phyloP scores from a whole-genome alignment of 1,140 invertebrate genomes.

The Trichoplusia ni region DNA sequence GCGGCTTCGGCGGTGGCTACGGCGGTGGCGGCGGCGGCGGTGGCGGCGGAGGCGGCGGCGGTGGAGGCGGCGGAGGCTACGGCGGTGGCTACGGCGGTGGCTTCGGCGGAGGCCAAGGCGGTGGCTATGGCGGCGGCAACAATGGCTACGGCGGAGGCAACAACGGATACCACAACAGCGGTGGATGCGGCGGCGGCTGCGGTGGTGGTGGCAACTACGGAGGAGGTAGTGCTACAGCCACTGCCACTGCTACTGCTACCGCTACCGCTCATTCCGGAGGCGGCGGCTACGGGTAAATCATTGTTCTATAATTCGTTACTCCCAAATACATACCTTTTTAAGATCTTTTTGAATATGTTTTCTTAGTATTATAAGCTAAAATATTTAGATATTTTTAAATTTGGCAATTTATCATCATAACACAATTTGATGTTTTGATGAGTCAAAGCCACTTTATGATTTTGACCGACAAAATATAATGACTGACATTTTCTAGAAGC shows the following conservation, averaged over 20 bases:
- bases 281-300: not conserved
- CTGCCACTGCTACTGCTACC: slow-evolving; percentile 40
- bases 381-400: too few species aligned
- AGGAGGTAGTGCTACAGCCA: slow-evolving; percentile 34
- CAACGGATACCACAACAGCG: slow-evolving; percentile 23
- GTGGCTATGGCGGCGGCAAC: slow-evolving; percentile 25
- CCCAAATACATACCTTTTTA: too few species aligned
- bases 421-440: too few species aligned
- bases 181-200: slow-evolving; percentile 35
- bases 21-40: slow-evolving; percentile 33
- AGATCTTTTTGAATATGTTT: too few species aligned
- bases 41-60: slow-evolving; percentile 15
- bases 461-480: too few species aligned
- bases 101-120: slow-evolving; percentile 29
- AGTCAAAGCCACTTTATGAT: too few species aligned
- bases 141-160: slow-evolving; percentile 20
- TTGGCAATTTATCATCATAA: too few species aligned
- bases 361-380: too few species aligned
- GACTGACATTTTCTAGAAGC: too few species aligned
- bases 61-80: slow-evolving; percentile 16
- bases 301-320: not conserved
- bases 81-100: slow-evolving; percentile 25
- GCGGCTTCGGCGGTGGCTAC: slow-evolving; percentile 14
- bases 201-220: slow-evolving; percentile 34
- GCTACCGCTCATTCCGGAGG: slow-evolving; percentile 20